phyloP scores from a whole-genome alignment of 2,888 invertebrate species.

The Terebella lapidaria region DNA sequence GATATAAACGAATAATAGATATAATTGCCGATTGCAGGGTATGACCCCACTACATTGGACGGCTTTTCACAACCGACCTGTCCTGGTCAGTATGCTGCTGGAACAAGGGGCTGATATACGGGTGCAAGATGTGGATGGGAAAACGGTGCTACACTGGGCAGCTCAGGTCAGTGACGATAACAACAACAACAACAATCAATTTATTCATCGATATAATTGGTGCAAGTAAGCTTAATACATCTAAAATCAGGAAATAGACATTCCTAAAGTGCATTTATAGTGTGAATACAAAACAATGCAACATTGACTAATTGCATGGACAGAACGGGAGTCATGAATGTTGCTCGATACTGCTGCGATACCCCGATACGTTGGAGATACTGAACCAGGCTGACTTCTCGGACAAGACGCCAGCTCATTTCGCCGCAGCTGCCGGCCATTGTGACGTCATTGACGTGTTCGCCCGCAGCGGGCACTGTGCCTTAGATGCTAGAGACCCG shows the following conservation, averaged over 20 bases:
- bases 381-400: conserved; percentile 26
- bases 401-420: conserved; percentile 42
- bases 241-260: too few relatives aligned
- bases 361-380: background rate
- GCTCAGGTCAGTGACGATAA: conserved; percentile 44
- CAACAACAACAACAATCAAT: too few relatives aligned
- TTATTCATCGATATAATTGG: too few relatives aligned
- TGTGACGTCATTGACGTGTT: conserved; percentile 20
- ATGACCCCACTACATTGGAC: conserved; percentile 49
- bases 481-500: conserved; percentile 15
- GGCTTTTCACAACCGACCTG: conserved; percentile 41
- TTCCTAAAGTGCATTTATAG: too few relatives aligned
- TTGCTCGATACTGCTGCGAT: background rate
- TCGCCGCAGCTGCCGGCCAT: conserved; percentile 44
- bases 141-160: conserved; percentile 45
- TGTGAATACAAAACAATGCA: too few relatives aligned
- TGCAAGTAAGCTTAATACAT: too few relatives aligned
- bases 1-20: background rate
- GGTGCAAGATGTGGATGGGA: conserved; percentile 39
- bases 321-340: background rate
- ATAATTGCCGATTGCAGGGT: conserved; percentile 24
- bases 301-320: too few relatives aligned
- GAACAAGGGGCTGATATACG: background rate
- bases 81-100: conserved; percentile 29
- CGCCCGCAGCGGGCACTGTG: conserved; percentile 4